Percentiles rank a stretch among this genome's conserved stretches.
These are phyloP conservation scores for Nansenia antarctica DNA, from an alignment of 2,113 vertebrate genomes.

Conservation along the genomic window DNA sequence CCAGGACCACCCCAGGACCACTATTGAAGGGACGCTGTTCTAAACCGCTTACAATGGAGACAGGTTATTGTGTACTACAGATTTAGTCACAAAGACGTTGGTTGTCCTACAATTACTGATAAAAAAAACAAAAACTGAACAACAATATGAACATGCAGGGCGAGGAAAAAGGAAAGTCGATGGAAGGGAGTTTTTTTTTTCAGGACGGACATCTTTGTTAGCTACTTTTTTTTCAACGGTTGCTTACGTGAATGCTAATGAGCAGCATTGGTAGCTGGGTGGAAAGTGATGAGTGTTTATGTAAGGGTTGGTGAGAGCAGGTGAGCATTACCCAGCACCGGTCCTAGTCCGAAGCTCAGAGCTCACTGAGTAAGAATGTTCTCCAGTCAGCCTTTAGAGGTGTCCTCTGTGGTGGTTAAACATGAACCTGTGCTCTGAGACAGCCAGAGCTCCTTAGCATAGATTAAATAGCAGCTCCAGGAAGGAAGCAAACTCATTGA, in stretches of 20 bases:
- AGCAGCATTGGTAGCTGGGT: slow-evolving; percentile 26
- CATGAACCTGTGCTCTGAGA: neutral
- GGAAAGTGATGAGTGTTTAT: slow-evolving; percentile 48
- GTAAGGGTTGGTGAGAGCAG: slow-evolving; percentile 33
- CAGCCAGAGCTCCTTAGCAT: neutral
- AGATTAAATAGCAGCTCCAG: slow-evolving; percentile 2
- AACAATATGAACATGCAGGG: slow-evolving; percentile 44
- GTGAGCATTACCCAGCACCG: slow-evolving; percentile 21
- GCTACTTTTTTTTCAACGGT: slow-evolving; percentile 42
- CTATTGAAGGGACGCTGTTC: no score
- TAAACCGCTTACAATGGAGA: no score
- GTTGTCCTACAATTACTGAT: slow-evolving; percentile 22
- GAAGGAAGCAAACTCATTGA: slow-evolving; percentile 28
- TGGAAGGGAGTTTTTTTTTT: neutral
- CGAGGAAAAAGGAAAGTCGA: slow-evolving; percentile 28
- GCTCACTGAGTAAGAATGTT: neutral
- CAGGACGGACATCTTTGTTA: slow-evolving; percentile 47
- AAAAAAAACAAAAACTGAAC: slow-evolving; percentile 21
- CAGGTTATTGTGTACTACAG: no score
- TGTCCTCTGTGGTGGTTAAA: neutral
- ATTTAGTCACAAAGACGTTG: slow-evolving; percentile 26
- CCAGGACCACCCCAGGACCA: no score
- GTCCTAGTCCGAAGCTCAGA: neutral
- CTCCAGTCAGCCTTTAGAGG: no score
- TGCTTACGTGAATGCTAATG: slow-evolving; percentile 55